These are phyloP conservation scores for Platanista minor DNA, from an alignment of 2,113 vertebrate species.

Conservation along the genomic window DNA sequence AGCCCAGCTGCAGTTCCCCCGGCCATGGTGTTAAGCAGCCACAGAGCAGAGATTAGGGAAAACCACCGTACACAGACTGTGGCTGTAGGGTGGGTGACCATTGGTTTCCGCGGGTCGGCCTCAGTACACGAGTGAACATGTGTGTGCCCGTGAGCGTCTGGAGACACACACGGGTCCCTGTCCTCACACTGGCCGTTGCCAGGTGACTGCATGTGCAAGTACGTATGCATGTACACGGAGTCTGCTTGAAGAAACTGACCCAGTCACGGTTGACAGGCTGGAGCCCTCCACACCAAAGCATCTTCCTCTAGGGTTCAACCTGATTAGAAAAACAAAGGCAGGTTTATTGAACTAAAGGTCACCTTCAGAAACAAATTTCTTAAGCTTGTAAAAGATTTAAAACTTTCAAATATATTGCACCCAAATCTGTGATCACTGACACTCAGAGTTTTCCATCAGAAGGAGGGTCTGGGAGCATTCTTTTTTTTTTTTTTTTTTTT, in stretches of 20 bases:
- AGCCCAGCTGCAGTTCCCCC: neutral
- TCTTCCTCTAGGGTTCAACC: neutral
- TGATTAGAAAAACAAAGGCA: neutral
- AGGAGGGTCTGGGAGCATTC: neutral
- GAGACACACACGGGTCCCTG: neutral
- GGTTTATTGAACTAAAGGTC: neutral
- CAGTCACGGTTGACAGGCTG: fast-evolving
- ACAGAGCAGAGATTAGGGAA: fast-evolving
- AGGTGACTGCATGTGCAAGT: fast-evolving
- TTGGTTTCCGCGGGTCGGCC: neutral
- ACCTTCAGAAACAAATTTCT: neutral
- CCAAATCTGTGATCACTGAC: neutral
- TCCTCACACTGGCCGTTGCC: fast-evolving
- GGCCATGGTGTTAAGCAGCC: fast-evolving
- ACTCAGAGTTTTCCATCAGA: neutral
- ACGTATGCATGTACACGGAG: fast-evolving
- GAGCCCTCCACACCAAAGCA: neutral
- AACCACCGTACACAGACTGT: fast-evolving
- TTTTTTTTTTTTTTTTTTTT: too few species aligned
- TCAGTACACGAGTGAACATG: fast-evolving
- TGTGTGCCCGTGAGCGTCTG: fast-evolving
- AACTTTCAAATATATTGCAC: neutral
- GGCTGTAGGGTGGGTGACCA: fast-evolving
- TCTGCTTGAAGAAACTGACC: neutral
- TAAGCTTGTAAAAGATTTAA: neutral